Conservation (phyloP, 2,797 vertebrate genomes). For the Sebastes trivittatus region DNA sequence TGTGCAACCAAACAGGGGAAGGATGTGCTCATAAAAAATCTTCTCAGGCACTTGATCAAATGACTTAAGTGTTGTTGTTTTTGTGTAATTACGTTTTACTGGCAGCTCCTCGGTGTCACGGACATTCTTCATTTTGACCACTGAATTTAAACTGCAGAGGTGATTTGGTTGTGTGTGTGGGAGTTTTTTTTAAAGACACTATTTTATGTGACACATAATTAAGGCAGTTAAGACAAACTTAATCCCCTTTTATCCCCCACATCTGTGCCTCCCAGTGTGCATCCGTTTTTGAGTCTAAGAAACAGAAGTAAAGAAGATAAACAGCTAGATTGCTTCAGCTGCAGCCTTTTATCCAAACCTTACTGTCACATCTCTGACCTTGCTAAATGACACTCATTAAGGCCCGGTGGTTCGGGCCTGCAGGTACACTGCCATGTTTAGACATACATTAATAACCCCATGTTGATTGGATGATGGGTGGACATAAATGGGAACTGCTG, state of each 20-base stretch:
- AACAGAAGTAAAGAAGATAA: not conserved
- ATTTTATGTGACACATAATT: slow-evolving; percentile 35
- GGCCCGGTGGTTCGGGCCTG: slow-evolving; percentile 76
- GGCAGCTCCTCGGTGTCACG: not conserved
- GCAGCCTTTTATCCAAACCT: not conserved
- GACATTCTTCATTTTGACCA: slow-evolving; percentile 31
- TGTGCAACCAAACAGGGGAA: not conserved
- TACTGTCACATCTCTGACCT: not conserved
- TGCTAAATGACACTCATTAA: slow-evolving; percentile 10
- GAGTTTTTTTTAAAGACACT: slow-evolving; percentile 5
- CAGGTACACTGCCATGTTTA: slow-evolving; percentile 79
- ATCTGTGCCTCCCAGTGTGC: slow-evolving; percentile 10
- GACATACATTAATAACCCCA: slow-evolving; percentile 81
- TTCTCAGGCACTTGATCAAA: not conserved
- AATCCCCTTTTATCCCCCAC: slow-evolving; percentile 11
- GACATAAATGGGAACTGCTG: slow-evolving; percentile 78
- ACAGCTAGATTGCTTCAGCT: not conserved
- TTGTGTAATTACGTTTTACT: slow-evolving; percentile 4
- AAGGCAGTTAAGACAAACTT: slow-evolving; percentile 15
- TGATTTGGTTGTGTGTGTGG: slow-evolving; percentile 12
- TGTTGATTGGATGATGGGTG: slow-evolving; percentile 65
- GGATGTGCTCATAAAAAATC: not conserved
- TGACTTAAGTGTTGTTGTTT: slow-evolving; percentile 5
- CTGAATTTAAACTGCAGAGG: slow-evolving; percentile 19
- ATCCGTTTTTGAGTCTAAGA: not conserved